Evolutionary conservation across 2,888 invertebrate species (phyloP).

Genomic region (Alitta virens): DNA sequence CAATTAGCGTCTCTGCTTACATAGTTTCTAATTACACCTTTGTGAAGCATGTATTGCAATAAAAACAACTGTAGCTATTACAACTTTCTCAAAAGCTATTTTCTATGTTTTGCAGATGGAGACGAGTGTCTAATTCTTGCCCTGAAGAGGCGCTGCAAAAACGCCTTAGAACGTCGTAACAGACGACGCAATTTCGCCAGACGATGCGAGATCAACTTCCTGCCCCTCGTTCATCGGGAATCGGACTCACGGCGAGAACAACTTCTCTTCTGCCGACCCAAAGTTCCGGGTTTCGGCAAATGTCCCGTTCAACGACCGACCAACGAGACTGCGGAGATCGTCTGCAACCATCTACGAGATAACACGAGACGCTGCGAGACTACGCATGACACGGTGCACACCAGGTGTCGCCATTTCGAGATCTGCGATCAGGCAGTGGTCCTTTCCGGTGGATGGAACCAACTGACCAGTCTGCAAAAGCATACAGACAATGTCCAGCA

Average conservation of each 20-base stretch:
- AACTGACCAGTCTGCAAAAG: conserved; percentile 53
- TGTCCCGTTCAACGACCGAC: conserved; percentile 56
- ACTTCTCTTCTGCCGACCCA: conserved; percentile 41
- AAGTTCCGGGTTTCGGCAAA: conserved; percentile 49
- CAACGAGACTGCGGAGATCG: conserved; percentile 51
- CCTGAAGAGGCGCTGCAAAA: conserved; percentile 59
- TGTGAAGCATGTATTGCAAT: too few species aligned
- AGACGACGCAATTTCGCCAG: conserved; percentile 47
- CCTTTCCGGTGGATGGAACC: conserved; percentile 61
- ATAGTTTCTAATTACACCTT: too few species aligned
- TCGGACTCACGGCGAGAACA: conserved; percentile 34
- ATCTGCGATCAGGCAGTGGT: conserved; percentile 61
- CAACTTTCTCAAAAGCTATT: too few species aligned
- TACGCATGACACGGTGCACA: conserved; percentile 52
- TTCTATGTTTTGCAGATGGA: conserved; percentile 42
- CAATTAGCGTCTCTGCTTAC: too few species aligned
- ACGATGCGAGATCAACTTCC: conserved; percentile 60
- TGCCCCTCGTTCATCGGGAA: conserved; percentile 57
- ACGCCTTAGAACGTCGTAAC: conserved; percentile 49
- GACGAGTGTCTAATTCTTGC: conserved; percentile 59
- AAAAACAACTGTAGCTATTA: too few species aligned
- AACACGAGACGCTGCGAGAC: conserved; percentile 59
- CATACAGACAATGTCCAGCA: conserved; percentile 51
- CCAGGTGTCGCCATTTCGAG: conserved; percentile 58
- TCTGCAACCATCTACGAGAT: conserved; percentile 58